A percentile compares a stretch with the other conserved stretches of the same genome.
These are phyloP conservation scores for Darevskia mixta DNA, from an alignment of 2,797 vertebrate genomes.

Conservation along the genomic window DNA sequence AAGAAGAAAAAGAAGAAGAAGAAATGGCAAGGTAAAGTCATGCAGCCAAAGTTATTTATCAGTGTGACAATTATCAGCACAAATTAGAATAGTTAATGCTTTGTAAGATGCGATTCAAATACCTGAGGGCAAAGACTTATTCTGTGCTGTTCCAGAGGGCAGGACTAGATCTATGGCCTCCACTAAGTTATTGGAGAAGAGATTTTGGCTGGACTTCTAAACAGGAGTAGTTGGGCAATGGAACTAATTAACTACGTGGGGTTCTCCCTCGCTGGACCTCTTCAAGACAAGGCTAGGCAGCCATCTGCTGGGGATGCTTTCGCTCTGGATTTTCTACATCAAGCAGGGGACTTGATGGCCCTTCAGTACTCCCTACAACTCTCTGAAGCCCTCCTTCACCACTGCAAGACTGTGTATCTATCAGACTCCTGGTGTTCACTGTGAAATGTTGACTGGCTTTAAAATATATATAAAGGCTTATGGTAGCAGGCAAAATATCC, in stretches of 20 bases:
- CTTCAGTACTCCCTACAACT: not conserved
- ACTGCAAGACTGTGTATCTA: not conserved
- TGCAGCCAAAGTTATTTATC: slow-evolving; percentile 83
- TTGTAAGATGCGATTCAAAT: slow-evolving; percentile 41
- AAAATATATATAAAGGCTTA: not conserved
- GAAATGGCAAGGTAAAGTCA: slow-evolving; percentile 72
- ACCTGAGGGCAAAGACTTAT: not conserved
- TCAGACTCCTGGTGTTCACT: slow-evolving; percentile 19
- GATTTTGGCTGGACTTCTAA: not conserved
- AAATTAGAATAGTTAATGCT: slow-evolving; percentile 82
- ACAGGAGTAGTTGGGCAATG: not conserved
- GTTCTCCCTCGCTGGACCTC: not conserved
- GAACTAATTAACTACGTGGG: not conserved
- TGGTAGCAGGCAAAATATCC: not conserved
- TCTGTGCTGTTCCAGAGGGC: not conserved
- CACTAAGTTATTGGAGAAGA: not conserved
- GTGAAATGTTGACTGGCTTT: not conserved
- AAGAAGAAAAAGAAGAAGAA: not conserved
- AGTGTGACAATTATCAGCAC: slow-evolving; percentile 82
- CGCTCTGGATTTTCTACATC: not conserved
- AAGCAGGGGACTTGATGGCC: not conserved
- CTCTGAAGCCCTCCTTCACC: not conserved
- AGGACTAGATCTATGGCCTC: not conserved
- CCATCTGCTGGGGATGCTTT: not conserved
- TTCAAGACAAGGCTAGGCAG: not conserved